These are phyloP conservation scores for Tholera decimalis DNA, from an alignment of 2,888 invertebrate genomes.

Conservation along the genomic window DNA sequence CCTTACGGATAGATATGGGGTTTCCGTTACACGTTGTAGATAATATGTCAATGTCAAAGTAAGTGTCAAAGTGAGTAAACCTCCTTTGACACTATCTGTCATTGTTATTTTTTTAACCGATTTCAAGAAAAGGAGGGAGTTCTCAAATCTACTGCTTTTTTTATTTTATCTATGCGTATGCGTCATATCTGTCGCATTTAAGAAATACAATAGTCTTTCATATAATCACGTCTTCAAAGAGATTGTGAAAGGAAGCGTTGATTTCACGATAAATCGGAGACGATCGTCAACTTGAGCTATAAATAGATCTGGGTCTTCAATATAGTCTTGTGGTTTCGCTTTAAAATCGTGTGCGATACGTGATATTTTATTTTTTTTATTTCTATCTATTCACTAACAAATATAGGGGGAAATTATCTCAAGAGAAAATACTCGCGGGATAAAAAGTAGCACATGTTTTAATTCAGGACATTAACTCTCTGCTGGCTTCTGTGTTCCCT, in stretches of 20 bases:
- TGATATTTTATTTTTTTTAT: constrained; percentile 8
- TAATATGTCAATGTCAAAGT: too few relatives aligned
- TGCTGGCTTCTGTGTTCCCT: too few relatives aligned
- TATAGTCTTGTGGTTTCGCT: constrained; percentile 4
- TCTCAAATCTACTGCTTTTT: too few relatives aligned
- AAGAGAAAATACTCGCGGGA: not conserved
- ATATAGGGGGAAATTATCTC: not conserved
- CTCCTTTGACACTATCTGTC: too few relatives aligned
- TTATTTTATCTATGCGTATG: not conserved
- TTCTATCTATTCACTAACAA: not conserved
- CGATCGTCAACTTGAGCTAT: constrained; percentile 6
- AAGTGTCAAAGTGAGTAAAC: too few relatives aligned
- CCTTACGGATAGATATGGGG: too few relatives aligned
- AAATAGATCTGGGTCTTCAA: constrained; percentile 26
- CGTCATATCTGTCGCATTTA: too few relatives aligned
- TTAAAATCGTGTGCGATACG: not conserved
- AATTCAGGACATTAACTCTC: too few relatives aligned
- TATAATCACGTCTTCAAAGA: constrained; percentile 24
- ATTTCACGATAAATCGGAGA: constrained; percentile 21
- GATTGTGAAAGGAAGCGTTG: constrained; percentile 35
- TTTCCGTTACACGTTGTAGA: too few relatives aligned
- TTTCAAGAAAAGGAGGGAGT: too few relatives aligned
- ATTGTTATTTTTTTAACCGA: too few relatives aligned
- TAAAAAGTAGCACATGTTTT: not conserved
- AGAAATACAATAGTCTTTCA: constrained; percentile 2